Percentiles rank a stretch among this genome's conserved stretches.
Evolutionary conservation across 2,113 vertebrate species (phyloP).

Genomic region (Pycnonotus jocosus): DNA sequence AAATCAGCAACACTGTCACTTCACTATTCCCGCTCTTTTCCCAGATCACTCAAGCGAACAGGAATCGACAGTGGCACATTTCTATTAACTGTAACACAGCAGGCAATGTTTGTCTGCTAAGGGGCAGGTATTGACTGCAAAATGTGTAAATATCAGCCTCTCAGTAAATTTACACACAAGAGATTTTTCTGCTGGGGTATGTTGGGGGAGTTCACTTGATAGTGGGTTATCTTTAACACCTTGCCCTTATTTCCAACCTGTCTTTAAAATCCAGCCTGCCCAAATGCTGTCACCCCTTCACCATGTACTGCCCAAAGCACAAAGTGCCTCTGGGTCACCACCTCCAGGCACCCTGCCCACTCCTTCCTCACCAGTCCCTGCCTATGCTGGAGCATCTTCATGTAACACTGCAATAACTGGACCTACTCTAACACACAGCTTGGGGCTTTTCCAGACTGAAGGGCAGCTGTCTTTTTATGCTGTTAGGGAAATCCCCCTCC

Average conservation of each 20-base stretch:
- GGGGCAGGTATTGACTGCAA: not conserved
- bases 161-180: not conserved
- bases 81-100: not conserved
- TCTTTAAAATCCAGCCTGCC: not conserved
- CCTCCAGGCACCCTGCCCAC: not conserved
- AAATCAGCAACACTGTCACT: not conserved
- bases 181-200: not conserved
- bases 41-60: fast-evolving
- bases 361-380: not conserved
- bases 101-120: not conserved
- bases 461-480: not conserved
- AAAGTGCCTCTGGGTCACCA: not conserved
- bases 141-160: slow-evolving; percentile 13
- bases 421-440: fast-evolving
- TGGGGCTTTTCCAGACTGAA: not conserved
- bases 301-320: not conserved
- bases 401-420: not conserved
- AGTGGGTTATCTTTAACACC: not conserved
- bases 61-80: not conserved
- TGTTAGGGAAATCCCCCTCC: not conserved
- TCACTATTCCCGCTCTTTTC: not conserved
- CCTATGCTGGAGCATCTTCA: not conserved
- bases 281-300: not conserved
- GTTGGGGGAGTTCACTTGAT: not conserved
- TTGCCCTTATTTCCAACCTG: not conserved